These are phyloP conservation scores for Oplegnathus fasciatus DNA, from an alignment of 2,113 vertebrate genomes.

Conservation along the genomic window DNA sequence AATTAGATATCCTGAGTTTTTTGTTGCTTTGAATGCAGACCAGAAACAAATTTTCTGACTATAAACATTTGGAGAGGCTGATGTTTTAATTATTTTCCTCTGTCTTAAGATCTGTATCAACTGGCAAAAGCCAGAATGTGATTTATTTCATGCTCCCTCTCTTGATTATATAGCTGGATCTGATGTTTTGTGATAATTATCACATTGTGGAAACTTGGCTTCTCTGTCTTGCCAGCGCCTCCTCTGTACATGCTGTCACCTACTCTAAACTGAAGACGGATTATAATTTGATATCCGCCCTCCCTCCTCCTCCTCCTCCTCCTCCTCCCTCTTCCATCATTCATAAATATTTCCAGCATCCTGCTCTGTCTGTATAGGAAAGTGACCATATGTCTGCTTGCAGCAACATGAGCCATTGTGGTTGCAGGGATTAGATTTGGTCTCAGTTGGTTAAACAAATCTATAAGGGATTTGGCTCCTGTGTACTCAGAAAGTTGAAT, in stretches of 20 bases:
- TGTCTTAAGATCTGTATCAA: slow-evolving; percentile 9
- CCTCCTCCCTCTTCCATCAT: neutral
- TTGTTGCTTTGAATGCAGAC: neutral
- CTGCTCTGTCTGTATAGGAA: neutral
- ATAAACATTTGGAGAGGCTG: neutral
- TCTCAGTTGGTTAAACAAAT: neutral
- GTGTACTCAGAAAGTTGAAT: slow-evolving; percentile 18
- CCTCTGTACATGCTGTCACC: neutral
- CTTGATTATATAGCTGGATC: slow-evolving; percentile 27
- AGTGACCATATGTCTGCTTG: neutral
- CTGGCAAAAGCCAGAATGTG: neutral
- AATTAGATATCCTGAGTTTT: neutral
- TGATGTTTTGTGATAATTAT: slow-evolving; percentile 37
- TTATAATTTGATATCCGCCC: neutral
- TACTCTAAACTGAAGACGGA: neutral
- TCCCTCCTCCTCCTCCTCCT: neutral
- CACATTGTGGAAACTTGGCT: slow-evolving; percentile 41
- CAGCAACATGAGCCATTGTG: neutral
- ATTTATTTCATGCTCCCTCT: slow-evolving; percentile 12
- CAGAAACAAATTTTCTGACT: slow-evolving; percentile 16
- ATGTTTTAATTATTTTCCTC: neutral
- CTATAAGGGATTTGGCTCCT: slow-evolving; percentile 10
- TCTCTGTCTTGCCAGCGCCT: slow-evolving; percentile 1
- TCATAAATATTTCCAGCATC: slow-evolving; percentile 7
- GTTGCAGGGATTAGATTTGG: neutral